A percentile compares a stretch with the other conserved stretches of the same genome.
These are phyloP conservation scores for Sorex fumeus DNA, from an alignment of 2,113 vertebrate species.

Conservation along the genomic window DNA sequence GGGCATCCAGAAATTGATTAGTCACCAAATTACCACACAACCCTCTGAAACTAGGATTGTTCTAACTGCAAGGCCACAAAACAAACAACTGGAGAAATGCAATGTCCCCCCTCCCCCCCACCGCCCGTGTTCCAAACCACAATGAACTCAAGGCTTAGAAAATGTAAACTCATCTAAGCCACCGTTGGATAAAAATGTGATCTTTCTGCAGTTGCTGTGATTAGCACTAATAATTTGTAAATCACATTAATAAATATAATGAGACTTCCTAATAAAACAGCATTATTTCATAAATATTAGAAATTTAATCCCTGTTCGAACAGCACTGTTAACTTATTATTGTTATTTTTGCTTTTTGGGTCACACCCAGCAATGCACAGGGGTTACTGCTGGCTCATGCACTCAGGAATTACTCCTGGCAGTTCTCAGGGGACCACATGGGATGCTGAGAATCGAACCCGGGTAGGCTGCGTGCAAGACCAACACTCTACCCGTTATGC, in stretches of 20 bases:
- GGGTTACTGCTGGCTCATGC: too few species aligned
- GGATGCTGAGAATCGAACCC: too few species aligned
- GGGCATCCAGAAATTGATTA: not conserved
- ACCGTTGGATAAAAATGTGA: not conserved
- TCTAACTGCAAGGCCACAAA: slow-evolving; percentile 7
- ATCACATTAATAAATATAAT: not conserved
- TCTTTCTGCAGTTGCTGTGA: not conserved
- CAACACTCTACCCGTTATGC: too few species aligned
- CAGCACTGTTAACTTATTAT: slow-evolving; percentile 56
- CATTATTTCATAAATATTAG: slow-evolving; percentile 46
- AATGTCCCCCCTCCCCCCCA: not conserved
- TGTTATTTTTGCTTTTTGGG: too few species aligned
- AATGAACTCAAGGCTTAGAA: slow-evolving; percentile 42
- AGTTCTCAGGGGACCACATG: too few species aligned
- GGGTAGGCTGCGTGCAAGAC: too few species aligned
- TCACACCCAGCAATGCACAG: too few species aligned
- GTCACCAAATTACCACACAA: not conserved
- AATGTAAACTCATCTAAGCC: slow-evolving; percentile 16
- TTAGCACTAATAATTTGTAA: slow-evolving; percentile 11
- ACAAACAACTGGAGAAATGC: not conserved
- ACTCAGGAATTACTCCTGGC: too few species aligned
- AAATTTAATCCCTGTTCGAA: slow-evolving; percentile 51
- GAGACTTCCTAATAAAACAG: slow-evolving; percentile 50
- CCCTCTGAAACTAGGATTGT: slow-evolving; percentile 4
- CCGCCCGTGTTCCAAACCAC: not conserved